phyloP scores from a whole-genome alignment of 1,140 invertebrate genomes.

The Monomorium pharaonis region DNA sequence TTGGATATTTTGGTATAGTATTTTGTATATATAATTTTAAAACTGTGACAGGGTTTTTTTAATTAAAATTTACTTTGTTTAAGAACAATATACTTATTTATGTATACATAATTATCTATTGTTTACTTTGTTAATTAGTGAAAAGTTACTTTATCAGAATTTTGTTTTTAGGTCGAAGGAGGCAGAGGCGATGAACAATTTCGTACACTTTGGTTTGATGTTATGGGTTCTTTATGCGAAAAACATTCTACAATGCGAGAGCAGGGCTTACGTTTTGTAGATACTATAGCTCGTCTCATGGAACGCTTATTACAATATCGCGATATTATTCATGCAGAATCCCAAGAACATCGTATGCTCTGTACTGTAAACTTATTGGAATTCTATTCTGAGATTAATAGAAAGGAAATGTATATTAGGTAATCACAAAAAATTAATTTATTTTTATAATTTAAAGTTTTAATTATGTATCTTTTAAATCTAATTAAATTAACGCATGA shows the following conservation, averaged over 20 bases:
- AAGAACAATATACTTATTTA: too few species aligned
- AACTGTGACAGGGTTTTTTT: background rate
- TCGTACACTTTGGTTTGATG: slow-evolving; percentile 90
- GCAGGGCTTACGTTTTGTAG: slow-evolving; percentile 90
- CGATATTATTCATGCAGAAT: slow-evolving; percentile 92
- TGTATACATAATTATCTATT: too few species aligned
- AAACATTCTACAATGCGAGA: slow-evolving; percentile 89
- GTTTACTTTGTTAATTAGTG: too few species aligned
- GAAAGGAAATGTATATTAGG: slow-evolving; percentile 97
- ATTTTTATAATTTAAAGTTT: slow-evolving; percentile 7
- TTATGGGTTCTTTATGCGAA: slow-evolving; percentile 90
- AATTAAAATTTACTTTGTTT: background rate
- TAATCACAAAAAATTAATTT: slow-evolving; percentile 14
- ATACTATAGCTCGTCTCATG: slow-evolving; percentile 91
- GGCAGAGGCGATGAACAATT: slow-evolving; percentile 91
- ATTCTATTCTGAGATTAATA: slow-evolving; percentile 96
- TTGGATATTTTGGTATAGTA: slow-evolving; percentile 90
- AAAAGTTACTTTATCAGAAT: background rate
- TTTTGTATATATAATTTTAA: slow-evolving; percentile 20
- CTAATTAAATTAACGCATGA: background rate
- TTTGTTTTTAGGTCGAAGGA: slow-evolving; percentile 88
- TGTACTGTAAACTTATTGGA: slow-evolving; percentile 96
- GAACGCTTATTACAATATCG: slow-evolving; percentile 94
- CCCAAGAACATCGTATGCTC: slow-evolving; percentile 95
- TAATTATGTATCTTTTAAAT: background rate